Evolutionary conservation across 2,888 invertebrate species (phyloP).

Genomic region (Pammene aurita): DNA sequence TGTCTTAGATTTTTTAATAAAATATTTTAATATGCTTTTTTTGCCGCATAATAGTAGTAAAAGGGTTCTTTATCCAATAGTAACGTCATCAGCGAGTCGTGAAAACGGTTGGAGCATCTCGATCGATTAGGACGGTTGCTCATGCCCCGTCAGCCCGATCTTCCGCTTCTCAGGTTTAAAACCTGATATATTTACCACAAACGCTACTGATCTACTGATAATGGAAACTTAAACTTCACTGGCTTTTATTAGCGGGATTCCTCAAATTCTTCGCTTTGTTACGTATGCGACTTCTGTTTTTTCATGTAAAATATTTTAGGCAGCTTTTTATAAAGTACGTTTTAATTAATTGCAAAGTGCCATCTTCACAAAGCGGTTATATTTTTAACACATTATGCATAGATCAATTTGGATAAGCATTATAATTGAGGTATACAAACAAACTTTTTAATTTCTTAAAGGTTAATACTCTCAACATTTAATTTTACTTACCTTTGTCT

Average conservation of each 20-base stretch:
- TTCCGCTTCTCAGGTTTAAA: conserved; percentile 64
- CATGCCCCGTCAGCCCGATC: conserved; percentile 72
- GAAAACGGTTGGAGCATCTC: conserved; percentile 62
- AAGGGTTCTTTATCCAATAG: conserved; percentile 43
- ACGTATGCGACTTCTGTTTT: conserved; percentile 17
- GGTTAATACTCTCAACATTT: too few relatives aligned
- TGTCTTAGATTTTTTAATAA: too few relatives aligned
- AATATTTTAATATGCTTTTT: not conserved
- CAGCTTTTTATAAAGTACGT: not conserved
- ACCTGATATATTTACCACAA: conserved; percentile 73
- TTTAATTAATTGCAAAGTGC: not conserved
- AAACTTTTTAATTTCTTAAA: too few relatives aligned
- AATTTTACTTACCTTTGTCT: too few relatives aligned
- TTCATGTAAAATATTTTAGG: too few relatives aligned
- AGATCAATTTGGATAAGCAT: too few relatives aligned
- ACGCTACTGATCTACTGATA: conserved; percentile 70
- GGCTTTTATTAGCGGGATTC: conserved; percentile 26
- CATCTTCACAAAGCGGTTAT: not conserved
- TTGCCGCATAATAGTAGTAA: not conserved
- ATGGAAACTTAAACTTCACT: conserved; percentile 40
- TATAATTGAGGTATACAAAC: too few relatives aligned
- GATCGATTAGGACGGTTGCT: conserved; percentile 75
- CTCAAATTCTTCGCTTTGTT: conserved; percentile 29
- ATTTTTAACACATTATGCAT: too few relatives aligned
- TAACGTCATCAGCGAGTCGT: conserved; percentile 62